Evolutionary conservation across 2,888 invertebrate species (phyloP).

Genomic region (Nesidiocoris tenuis): DNA sequence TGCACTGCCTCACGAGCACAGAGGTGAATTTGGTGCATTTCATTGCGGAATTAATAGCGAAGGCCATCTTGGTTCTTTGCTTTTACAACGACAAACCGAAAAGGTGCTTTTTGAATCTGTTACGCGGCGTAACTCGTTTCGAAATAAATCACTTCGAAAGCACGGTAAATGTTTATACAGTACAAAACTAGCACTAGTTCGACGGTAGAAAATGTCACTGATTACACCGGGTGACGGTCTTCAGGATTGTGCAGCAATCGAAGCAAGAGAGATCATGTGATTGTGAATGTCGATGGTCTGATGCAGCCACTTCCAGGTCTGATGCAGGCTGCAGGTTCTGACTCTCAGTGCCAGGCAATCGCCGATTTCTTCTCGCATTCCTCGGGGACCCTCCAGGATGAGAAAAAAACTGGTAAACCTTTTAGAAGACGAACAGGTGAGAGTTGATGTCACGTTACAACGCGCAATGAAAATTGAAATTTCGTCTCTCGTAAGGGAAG

Average conservation of each 20-base stretch:
- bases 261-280: constrained; percentile 64
- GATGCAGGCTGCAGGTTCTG: constrained; percentile 84
- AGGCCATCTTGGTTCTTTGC: constrained; percentile 37
- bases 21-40: constrained; percentile 36
- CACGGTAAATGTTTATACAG: constrained; percentile 23
- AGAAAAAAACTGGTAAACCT: constrained; percentile 42
- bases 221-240: not conserved
- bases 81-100: constrained; percentile 8
- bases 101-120: constrained; percentile 19
- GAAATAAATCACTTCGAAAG: constrained; percentile 8
- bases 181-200: constrained; percentile 34
- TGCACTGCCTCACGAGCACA: constrained; percentile 28
- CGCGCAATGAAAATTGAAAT: not conserved
- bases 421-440: not conserved
- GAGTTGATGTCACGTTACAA: not conserved
- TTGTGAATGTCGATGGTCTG: constrained; percentile 86
- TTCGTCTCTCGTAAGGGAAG: not conserved
- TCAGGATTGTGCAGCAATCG: constrained; percentile 48
- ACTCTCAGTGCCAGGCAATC: constrained; percentile 83
- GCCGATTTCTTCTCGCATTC: constrained; percentile 67
- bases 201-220: constrained; percentile 10
- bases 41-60: constrained; percentile 32
- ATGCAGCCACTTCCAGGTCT: constrained; percentile 94
- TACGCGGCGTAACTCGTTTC: constrained; percentile 11
- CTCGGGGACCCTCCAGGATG: constrained; percentile 54